Conservation (phyloP, 2,888 invertebrate genomes). For the Drosophila gaucha region DNA sequence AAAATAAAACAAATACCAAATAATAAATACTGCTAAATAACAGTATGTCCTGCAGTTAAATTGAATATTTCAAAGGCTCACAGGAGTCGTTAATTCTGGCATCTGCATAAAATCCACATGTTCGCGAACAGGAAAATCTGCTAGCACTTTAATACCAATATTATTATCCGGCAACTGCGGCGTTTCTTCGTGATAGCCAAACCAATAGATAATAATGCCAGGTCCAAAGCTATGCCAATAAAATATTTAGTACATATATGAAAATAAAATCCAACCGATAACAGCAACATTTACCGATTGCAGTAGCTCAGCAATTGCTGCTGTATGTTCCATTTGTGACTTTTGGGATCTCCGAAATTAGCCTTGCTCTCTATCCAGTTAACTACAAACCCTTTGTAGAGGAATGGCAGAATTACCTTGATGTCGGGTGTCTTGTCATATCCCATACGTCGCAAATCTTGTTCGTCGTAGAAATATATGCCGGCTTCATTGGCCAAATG, state of each 20-base stretch:
- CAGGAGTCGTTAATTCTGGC: neutral
- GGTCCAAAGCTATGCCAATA: constrained; percentile 90
- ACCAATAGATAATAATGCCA: constrained; percentile 98
- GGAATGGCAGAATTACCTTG: constrained; percentile 94
- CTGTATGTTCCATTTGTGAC: constrained; percentile 92
- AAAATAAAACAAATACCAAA: too few species aligned
- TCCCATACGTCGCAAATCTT: constrained; percentile 91
- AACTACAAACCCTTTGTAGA: constrained; percentile 92
- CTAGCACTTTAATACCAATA: constrained; percentile 86
- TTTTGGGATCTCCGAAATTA: constrained; percentile 94
- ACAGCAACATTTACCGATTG: constrained; percentile 86
- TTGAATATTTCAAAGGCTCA: neutral
- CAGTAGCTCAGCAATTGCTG: constrained; percentile 95
- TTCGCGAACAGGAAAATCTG: constrained; percentile 86
- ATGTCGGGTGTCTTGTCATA: constrained; percentile 98
- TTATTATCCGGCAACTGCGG: constrained; percentile 87
- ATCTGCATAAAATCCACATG: constrained; percentile 84
- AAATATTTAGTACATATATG: neutral
- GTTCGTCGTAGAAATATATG: constrained; percentile 90
- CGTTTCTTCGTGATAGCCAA: constrained; percentile 91
- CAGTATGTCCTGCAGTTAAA: constrained; percentile 1
- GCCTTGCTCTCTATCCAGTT: constrained; percentile 99
- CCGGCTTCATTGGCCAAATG: constrained; percentile 85
- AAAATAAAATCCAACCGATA: neutral
- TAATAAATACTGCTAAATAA: constrained; percentile 41